Percentiles rank a stretch among this genome's conserved stretches.
Conservation (phyloP, 2,797 vertebrate genomes). For the Botia kubotai region DNA sequence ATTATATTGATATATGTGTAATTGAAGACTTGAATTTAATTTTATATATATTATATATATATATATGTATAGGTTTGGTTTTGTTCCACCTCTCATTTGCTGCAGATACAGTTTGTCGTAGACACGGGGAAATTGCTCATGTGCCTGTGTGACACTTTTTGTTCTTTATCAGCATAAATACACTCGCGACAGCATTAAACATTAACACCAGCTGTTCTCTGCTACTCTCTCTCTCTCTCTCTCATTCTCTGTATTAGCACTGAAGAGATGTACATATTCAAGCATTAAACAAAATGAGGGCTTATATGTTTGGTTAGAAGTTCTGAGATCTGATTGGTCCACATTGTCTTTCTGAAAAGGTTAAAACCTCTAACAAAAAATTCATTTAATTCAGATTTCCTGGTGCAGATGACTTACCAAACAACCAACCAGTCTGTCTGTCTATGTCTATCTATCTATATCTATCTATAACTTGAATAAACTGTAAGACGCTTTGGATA, state of each 20-base stretch:
- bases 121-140: slow-evolving; percentile 4
- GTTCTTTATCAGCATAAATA: slow-evolving; percentile 80
- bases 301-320: too few relatives aligned
- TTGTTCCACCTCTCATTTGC: not conserved
- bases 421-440: too few relatives aligned
- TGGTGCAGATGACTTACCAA: too few relatives aligned
- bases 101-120: not conserved
- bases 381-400: too few relatives aligned
- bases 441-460: not conserved
- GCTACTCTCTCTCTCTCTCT: slow-evolving; percentile 64
- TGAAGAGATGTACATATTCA: not conserved
- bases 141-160: slow-evolving; percentile 58
- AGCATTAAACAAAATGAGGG: not conserved
- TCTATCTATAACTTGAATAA: too few relatives aligned
- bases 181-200: slow-evolving; percentile 76
- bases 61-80: not conserved
- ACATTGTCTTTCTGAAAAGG: too few relatives aligned
- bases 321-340: too few relatives aligned
- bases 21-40: too few relatives aligned
- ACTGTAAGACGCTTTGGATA: too few relatives aligned
- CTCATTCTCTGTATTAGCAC: slow-evolving; percentile 54
- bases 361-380: too few relatives aligned
- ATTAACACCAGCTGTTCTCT: slow-evolving; percentile 76
- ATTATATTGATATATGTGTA: too few relatives aligned
- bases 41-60: too few relatives aligned